A percentile compares a stretch with the other conserved stretches of the same genome.
Conservation (phyloP, 2,113 vertebrate species). For the Aviceda subcristata region DNA sequence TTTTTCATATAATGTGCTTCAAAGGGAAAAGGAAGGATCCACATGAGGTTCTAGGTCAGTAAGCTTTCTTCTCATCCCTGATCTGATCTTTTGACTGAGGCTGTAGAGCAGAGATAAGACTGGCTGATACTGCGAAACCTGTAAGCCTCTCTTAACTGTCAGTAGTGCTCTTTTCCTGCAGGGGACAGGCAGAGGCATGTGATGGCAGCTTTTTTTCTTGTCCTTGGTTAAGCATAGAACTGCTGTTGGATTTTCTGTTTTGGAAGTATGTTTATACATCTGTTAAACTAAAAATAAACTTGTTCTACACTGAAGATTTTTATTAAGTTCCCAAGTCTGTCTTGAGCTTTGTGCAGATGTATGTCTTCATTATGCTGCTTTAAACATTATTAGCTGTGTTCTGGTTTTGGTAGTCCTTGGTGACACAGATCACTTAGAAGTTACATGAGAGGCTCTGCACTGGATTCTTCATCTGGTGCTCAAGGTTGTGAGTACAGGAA, state of each 20-base stretch:
- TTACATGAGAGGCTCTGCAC: neutral
- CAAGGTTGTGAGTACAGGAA: neutral
- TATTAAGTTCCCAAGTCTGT: neutral
- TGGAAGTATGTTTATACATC: neutral
- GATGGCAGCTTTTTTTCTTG: neutral
- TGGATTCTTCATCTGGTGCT: neutral
- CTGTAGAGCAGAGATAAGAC: neutral
- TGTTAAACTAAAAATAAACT: slow-evolving; percentile 11
- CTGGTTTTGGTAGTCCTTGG: neutral
- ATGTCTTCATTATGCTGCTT: neutral
- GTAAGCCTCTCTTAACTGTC: neutral
- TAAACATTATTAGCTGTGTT: neutral
- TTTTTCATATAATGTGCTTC: neutral
- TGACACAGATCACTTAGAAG: neutral
- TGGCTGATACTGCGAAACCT: neutral
- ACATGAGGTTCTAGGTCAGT: neutral
- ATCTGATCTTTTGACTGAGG: neutral
- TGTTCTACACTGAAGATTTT: neutral
- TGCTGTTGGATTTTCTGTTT: neutral
- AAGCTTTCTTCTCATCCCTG: neutral
- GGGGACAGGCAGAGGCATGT: neutral
- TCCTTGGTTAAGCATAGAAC: slow-evolving; percentile 16
- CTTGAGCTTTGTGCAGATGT: neutral
- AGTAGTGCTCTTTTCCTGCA: neutral
- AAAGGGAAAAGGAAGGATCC: neutral